Evolutionary conservation across 2,113 vertebrate species (phyloP), one percentile per base, ranked within the genome.

Genomic region (Mionectes macconnelli): DNA sequence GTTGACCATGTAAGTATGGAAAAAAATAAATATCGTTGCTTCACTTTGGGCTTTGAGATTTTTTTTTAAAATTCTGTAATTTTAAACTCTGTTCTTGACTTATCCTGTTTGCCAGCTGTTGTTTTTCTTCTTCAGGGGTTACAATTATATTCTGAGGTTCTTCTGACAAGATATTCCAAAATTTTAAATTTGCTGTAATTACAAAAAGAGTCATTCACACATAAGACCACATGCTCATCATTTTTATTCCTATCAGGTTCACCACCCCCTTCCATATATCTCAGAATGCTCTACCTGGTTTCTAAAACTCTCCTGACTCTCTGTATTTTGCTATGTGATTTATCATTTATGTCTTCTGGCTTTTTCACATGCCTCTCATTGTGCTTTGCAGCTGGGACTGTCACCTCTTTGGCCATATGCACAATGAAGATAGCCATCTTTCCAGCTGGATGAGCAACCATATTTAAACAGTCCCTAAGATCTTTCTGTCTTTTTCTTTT

Each of bases 141-240:
- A 50, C 56, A 81, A 47, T 62, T 94, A 60, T 21, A 47, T 62
- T 73, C 33, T 44, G 45, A 79, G 28, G 22, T 62, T 62, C 21
- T 72, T 86, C 50, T 81, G 72, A 94, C 68, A 76, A 21, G 33
- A 30, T 70, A 66, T n/a, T 91, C 10, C 47, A 62, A 47, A 87
- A 55, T 27, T 59, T 85, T 24, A 68, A 57, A 50, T 63, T 77
- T 70, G 47, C 56, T 75, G 12, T 74, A 84, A 59, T 55, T 87
- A 75, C 35, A n/a, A 33, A 63, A 73, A 57, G 10, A 1, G 13
- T 77, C 25, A 44, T 84, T 78, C 47, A 67, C 18, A 53, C 56
- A 64, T 0, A 1, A 74, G 31, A 72, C 25, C 42, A 47, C 0
- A 2, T 7, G 10, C 8, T 6, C 20, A 35, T 50, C 1, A 21